phyloP scores from a whole-genome alignment of 2,888 invertebrate genomes.

The Clitarchus hookeri region DNA sequence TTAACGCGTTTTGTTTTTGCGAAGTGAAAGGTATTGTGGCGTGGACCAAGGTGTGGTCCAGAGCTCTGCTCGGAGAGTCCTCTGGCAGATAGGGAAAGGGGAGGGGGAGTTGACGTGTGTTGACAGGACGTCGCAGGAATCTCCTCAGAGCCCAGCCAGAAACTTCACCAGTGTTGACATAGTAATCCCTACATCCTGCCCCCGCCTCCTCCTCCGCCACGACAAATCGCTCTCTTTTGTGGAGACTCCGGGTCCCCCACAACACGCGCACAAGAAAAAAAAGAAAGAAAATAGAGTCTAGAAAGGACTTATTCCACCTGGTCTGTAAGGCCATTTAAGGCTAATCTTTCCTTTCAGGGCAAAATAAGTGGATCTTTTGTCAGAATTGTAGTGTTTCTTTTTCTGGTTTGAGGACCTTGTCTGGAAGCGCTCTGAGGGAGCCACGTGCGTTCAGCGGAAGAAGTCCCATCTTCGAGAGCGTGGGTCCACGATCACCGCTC shows the following conservation, averaged over 20 bases:
- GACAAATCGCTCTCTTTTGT: conserved; percentile 17
- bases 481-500: not conserved
- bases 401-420: not conserved
- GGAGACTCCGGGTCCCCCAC: not conserved
- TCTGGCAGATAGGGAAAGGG: too few relatives aligned
- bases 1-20: too few relatives aligned
- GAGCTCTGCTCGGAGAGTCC: too few relatives aligned
- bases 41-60: too few relatives aligned
- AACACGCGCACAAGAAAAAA: not conserved
- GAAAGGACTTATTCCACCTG: conserved; percentile 31
- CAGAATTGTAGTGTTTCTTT: conserved; percentile 14
- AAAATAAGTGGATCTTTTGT: conserved; percentile 27
- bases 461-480: not conserved
- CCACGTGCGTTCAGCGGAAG: not conserved
- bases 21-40: too few relatives aligned
- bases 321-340: conserved; percentile 34
- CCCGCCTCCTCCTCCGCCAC: not conserved
- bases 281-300: not conserved
- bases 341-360: conserved; percentile 32
- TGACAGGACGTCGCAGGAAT: not conserved
- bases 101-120: not conserved
- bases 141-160: conserved; percentile 3
- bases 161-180: conserved; percentile 33
- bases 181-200: conserved; percentile 35
- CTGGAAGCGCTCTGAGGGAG: not conserved